Evolutionary conservation across 2,797 vertebrate genomes (phyloP).

Genomic region (Sebastes diploproa): DNA sequence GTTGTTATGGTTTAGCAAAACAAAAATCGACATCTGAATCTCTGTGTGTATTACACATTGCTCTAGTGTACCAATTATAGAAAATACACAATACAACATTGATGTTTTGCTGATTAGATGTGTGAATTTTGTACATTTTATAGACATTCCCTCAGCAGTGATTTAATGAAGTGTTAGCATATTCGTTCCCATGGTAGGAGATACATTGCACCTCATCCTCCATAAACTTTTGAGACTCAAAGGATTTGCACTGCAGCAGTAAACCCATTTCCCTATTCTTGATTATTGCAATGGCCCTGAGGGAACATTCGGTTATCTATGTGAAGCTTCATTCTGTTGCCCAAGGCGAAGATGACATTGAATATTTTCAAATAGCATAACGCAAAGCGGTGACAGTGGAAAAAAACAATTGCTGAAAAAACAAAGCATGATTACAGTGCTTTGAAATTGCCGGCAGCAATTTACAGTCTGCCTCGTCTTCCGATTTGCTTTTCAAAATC

Average conservation of each 20-base stretch:
- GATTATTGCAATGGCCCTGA: conserved; percentile 49
- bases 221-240: conserved; percentile 24
- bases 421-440: conserved; percentile 52
- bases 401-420: conserved; percentile 49
- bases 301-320: conserved; percentile 36
- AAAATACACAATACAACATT: not conserved
- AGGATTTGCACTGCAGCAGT: conserved; percentile 23
- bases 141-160: not conserved
- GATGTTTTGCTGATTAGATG: conserved; percentile 1
- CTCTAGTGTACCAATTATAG: not conserved
- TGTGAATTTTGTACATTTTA: not conserved
- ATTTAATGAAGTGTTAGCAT: not conserved
- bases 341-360: conserved; percentile 44
- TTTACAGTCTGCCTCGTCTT: conserved; percentile 43
- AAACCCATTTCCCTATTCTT: conserved; percentile 40
- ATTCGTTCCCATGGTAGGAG: not conserved
- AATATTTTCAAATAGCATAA: conserved; percentile 43
- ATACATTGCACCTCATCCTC: conserved; percentile 2
- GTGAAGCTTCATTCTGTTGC: conserved; percentile 29
- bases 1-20: conserved; percentile 10
- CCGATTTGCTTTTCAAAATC: conserved; percentile 57
- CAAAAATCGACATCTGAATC: not conserved
- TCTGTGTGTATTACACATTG: conserved; percentile 14
- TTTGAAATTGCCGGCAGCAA: conserved; percentile 47
- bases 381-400: conserved; percentile 21